Base-by-base conservation (phyloP, 2,797 vertebrate species). In the Leucoraja ocellata region DNA sequence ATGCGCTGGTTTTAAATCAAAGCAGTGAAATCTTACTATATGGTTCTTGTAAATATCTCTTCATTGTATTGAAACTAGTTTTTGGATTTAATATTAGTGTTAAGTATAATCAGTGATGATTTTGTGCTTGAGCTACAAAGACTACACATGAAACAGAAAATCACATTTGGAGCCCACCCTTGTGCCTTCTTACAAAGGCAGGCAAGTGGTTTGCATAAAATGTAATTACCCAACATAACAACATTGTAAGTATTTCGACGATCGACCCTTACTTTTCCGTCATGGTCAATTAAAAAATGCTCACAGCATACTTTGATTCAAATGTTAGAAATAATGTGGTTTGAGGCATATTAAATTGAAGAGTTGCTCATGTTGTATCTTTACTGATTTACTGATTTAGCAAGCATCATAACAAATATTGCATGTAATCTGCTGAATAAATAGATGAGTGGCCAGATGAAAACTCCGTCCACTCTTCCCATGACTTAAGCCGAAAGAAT, bases 221-320 rank as follows among this genome's bases (percentile, higher is more conserved):
- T n/a, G 71, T 28, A 92, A 76, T 92, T 76, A 76, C 68, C n/a
- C 71, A 76, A 76, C 74, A 92, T 92, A 92, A 76, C 71, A 92
- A 92, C 28, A 58, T 74, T 18, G 5, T 63, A 58, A 84, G 63
- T 73, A 76, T 92, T 92, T 73, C 39, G 58, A 76, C 54, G 90
- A 74, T 25, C 76, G 39, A 76, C 71, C 90, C 36, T 73, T 73
- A 46, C 9, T 39, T 92, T 92, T 92, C 71, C 76, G 90, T 74
- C 7, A 92, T 8, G 71, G 73, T 92, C 39, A 76, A 54, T 92
- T 23, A 76, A 73, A 58, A 80, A 2, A 92, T 74, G 71, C 73
- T 54, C 28, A 23, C 73, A 74, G 73, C 74, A 39, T 36, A 68
- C 84, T 68, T 88, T 88, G 63, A 16, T 68, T 88, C 65, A 88